Conservation (phyloP, 2,888 invertebrate species). For the Cephus sareptanus region DNA sequence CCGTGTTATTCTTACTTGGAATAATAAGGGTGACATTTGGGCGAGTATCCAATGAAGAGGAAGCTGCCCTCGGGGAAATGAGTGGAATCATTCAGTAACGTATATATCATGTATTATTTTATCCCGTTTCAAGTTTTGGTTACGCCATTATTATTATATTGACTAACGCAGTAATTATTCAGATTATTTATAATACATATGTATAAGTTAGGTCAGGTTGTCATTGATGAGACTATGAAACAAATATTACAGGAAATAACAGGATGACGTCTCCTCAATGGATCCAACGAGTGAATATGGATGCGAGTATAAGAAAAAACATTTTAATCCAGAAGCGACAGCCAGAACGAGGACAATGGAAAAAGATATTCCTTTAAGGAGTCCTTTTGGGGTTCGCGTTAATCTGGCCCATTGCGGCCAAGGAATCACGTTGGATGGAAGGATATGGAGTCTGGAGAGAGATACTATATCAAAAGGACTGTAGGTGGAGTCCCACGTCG, state of each 20-base stretch:
- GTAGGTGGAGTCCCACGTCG: neutral
- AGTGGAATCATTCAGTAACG: neutral
- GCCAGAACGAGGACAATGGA: neutral
- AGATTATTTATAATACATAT: neutral
- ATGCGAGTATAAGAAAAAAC: neutral
- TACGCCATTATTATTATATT: neutral
- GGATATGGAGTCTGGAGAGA: constrained; percentile 4
- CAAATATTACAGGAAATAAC: neutral
- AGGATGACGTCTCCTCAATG: neutral
- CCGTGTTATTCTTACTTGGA: constrained; percentile 21
- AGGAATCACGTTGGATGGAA: neutral
- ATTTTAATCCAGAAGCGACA: constrained; percentile 3
- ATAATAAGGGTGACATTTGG: constrained; percentile 23
- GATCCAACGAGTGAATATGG: neutral
- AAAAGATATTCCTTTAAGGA: neutral
- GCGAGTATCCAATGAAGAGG: constrained; percentile 5
- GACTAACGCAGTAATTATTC: too few species aligned
- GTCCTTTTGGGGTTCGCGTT: neutral
- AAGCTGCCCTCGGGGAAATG: neutral
- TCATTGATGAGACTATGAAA: neutral
- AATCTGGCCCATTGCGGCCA: neutral
- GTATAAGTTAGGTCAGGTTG: neutral
- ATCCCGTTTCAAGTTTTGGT: neutral
- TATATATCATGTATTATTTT: neutral
- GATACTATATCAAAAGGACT: constrained; percentile 1